Base-by-base conservation (phyloP, 2,113 vertebrate species). In the Zapornia atra region DNA sequence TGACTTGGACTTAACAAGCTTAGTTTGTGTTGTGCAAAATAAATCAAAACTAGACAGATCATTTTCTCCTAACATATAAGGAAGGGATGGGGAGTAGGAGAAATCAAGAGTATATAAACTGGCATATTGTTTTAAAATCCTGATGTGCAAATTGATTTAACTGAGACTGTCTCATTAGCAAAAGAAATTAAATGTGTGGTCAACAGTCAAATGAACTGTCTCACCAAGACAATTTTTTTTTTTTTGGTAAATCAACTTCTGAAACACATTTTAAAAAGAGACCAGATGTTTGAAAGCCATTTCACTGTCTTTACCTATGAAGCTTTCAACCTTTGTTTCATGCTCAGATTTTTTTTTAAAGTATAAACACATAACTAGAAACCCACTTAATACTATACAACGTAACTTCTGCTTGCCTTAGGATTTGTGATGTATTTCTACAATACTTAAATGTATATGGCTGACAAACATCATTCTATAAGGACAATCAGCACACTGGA, bases 1-100 rank as follows among this genome's bases (percentile, higher is more conserved):
- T 95, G 81, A 70, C 85, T 93, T 81, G 53, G 85, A 86, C 50
- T 86, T 91, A 95, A 91, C 84, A 96, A 96, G 77, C 68, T 71
- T 80, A 64, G 48, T 91, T 86, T 72, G 40, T 59, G 48, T 56
- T 79, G 68, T 80, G 60, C 53, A 95, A 95, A 80, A 93, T 79
- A 86, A 82, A 92, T 80, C 57, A 72, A 63, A 91, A 54, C 42
- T 66, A 93, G 91, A 79, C 40, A 86, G 53, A 76, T 60, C 12
- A 25, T 82, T 89, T 79, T 82, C 56, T 63, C 53, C 61, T 12
- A 33, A 28, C 2, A 1, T 20, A n/a, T 14, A 70, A 51, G 54
- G 20, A 64, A 79, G 51, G 11, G 11, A 72, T 33, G 33, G 7
- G 44, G 36, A 92, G 18, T 20, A 65, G 9, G 11, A 57, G 25